phyloP scores from a whole-genome alignment of 2,888 invertebrate species.

The Dasysyrphus tricinctus region DNA sequence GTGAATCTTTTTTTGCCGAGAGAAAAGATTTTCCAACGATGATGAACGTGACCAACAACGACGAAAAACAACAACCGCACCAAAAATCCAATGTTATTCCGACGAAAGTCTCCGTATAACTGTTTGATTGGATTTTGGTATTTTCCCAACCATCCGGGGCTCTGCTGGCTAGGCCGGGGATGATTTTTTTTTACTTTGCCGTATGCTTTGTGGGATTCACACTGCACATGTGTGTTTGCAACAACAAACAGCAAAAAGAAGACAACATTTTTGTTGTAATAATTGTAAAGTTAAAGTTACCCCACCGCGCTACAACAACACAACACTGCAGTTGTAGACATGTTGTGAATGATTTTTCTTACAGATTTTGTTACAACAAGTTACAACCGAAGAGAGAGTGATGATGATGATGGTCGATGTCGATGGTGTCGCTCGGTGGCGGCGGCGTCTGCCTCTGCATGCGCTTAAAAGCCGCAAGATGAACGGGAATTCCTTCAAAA shows the following conservation, averaged over 20 bases:
- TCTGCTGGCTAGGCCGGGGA: constrained; percentile 22
- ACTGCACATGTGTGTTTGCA: constrained; percentile 43
- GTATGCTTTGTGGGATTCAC: constrained; percentile 27
- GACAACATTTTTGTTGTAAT: constrained; percentile 28
- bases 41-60: constrained; percentile 3
- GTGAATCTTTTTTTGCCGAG: constrained; percentile 24
- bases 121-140: constrained; percentile 63
- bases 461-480: constrained; percentile 15
- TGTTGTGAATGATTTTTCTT: constrained; percentile 32
- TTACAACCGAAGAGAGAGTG: constrained; percentile 29
- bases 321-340: constrained; percentile 23
- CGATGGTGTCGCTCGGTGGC: background rate
- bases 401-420: too few relatives aligned
- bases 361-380: constrained; percentile 42
- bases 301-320: background rate
- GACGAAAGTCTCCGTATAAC: constrained; percentile 72
- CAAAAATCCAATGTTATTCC: constrained; percentile 49
- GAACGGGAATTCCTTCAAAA: constrained; percentile 5
- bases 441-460: background rate
- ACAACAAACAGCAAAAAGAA: constrained; percentile 38
- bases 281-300: constrained; percentile 22
- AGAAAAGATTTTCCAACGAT: constrained; percentile 5
- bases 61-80: constrained; percentile 36
- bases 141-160: constrained; percentile 64
- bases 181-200: constrained; percentile 26